Evolutionary conservation across 2,888 invertebrate genomes (phyloP).

Genomic region (Fragum sueziense): DNA sequence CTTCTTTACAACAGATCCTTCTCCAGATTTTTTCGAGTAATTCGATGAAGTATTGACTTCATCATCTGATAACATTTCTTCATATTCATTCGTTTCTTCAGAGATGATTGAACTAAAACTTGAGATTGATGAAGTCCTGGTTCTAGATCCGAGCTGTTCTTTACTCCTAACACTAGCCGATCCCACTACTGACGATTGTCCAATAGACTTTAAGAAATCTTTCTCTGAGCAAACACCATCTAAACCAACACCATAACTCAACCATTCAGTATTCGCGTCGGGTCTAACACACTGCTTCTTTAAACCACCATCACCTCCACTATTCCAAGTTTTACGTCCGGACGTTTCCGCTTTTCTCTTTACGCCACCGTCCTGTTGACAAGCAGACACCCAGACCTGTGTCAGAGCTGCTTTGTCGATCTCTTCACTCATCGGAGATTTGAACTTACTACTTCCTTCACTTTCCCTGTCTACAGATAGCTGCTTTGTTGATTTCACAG

Average conservation of each 20-base stretch:
- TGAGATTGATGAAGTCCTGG: slow-evolving; percentile 26
- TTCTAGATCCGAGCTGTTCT: slow-evolving; percentile 18
- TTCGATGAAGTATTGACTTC: slow-evolving; percentile 38
- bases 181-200: slow-evolving; percentile 1
- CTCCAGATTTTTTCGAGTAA: slow-evolving; percentile 40
- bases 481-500: neutral
- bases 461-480: neutral
- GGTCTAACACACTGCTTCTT: neutral
- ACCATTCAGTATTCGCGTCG: neutral
- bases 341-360: slow-evolving; percentile 15
- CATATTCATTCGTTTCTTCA: slow-evolving; percentile 53
- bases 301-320: neutral
- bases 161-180: neutral
- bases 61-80: slow-evolving; percentile 53
- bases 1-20: neutral
- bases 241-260: neutral
- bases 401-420: slow-evolving; percentile 47
- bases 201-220: neutral
- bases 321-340: slow-evolving; percentile 9
- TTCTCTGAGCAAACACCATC: slow-evolving; percentile 15
- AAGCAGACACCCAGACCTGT: slow-evolving; percentile 48
- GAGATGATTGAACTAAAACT: slow-evolving; percentile 43
- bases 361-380: slow-evolving; percentile 10
- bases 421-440: neutral
- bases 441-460: neutral